Percentiles rank a stretch among this genome's conserved stretches.
These are phyloP conservation scores for Psococerastis gibbosa DNA, from an alignment of 2,888 invertebrate genomes.

Conservation along the genomic window DNA sequence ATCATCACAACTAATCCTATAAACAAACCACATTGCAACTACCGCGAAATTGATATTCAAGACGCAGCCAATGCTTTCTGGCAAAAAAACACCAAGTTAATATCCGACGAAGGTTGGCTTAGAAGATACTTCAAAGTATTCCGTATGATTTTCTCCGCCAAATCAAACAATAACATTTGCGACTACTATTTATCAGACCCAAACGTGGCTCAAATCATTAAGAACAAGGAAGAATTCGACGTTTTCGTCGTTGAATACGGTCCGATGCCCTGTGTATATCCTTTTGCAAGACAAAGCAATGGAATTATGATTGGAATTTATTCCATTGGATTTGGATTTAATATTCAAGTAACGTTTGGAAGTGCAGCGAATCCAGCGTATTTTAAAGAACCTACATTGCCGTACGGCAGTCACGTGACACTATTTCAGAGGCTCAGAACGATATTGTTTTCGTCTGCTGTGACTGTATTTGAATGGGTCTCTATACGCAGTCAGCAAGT, in stretches of 20 bases:
- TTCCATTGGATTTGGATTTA: neutral
- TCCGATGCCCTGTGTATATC: neutral
- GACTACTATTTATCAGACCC: neutral
- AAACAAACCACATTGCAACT: neutral
- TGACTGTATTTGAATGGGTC: neutral
- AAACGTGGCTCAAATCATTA: neutral
- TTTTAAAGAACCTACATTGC: neutral
- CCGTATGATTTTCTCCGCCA: neutral
- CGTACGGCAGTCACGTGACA: neutral
- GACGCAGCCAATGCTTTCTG: neutral
- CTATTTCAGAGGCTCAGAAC: neutral
- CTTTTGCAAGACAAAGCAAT: neutral
- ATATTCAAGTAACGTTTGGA: neutral
- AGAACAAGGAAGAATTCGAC: neutral
- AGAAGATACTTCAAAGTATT: neutral
- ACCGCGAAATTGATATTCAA: neutral
- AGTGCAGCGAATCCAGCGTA: neutral
- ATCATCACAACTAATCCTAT: slow-evolving; percentile 11
- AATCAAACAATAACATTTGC: neutral
- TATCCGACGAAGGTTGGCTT: neutral
- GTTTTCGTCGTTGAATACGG: neutral
- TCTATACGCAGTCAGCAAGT: neutral
- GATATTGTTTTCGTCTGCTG: neutral
- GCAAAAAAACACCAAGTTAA: neutral
- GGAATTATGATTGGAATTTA: neutral